phyloP scores from a whole-genome alignment of 35 echinoderm and acorn worm genomes.

The Hemicentrotus pulcherrimus region DNA sequence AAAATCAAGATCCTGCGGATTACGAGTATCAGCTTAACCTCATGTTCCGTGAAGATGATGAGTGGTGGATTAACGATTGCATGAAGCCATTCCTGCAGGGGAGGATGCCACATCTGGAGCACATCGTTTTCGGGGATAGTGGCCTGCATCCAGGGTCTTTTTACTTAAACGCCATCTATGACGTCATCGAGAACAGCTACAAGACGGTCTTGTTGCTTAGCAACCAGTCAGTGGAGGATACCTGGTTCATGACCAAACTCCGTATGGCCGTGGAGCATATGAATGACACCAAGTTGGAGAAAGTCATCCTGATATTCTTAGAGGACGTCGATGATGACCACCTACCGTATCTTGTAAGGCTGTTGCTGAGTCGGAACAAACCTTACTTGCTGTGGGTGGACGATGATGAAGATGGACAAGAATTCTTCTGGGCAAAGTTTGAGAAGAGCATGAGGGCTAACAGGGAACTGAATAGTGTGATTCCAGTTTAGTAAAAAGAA shows the following conservation, averaged over 20 bases:
- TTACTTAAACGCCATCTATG: not conserved
- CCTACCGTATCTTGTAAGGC: slow-evolving; percentile 36
- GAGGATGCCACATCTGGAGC: not conserved
- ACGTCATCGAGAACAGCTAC: not conserved
- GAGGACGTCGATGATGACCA: not conserved
- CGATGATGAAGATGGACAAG: slow-evolving; percentile 35
- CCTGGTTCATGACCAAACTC: slow-evolving; percentile 39
- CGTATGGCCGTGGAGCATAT: slow-evolving; percentile 43
- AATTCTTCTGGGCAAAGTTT: slow-evolving; percentile 31
- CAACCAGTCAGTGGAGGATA: slow-evolving; percentile 6
- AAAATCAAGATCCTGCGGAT: not conserved
- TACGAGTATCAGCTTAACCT: slow-evolving; percentile 21
- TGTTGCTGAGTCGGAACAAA: slow-evolving; percentile 26
- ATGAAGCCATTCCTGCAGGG: not conserved
- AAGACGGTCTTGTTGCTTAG: slow-evolving; percentile 16
- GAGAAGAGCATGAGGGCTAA: slow-evolving; percentile 15
- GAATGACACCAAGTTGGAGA: slow-evolving; percentile 29
- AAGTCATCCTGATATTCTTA: not conserved
- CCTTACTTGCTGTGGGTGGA: slow-evolving; percentile 20
- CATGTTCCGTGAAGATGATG: slow-evolving; percentile 23
- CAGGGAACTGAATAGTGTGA: slow-evolving; percentile 21
- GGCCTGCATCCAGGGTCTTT: not conserved
- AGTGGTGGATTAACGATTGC: not conserved
- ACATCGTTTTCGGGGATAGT: not conserved
- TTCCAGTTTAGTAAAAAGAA: not conserved